Evolutionary conservation across 2,888 invertebrate genomes (phyloP).

Genomic region (Neria commutata): DNA sequence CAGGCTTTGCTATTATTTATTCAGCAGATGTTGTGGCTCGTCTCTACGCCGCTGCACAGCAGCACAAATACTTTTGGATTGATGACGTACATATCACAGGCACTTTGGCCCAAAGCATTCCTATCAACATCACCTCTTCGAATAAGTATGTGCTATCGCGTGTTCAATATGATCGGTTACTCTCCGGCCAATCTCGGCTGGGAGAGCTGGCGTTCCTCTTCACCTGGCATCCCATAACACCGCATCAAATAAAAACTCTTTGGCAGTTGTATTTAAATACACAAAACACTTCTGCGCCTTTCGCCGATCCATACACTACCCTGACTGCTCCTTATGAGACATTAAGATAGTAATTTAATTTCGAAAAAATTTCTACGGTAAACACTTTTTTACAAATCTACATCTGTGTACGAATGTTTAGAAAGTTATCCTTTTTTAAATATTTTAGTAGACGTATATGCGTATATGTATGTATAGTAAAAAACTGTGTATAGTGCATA

Average conservation of each 20-base stretch:
- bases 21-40: conserved; percentile 68
- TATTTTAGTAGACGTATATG: background rate
- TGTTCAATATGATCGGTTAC: conserved; percentile 37
- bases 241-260: conserved; percentile 60
- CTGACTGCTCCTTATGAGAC: no score
- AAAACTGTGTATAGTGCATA: background rate
- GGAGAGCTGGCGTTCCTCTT: conserved; percentile 54
- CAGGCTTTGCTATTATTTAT: conserved; percentile 74
- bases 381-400: no score
- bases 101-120: conserved; percentile 64
- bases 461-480: background rate
- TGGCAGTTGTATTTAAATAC: conserved; percentile 54
- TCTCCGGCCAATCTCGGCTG: conserved; percentile 45
- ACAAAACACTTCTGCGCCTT: conserved; percentile 30
- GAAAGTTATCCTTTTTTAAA: background rate
- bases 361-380: no score
- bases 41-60: conserved; percentile 68
- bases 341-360: no score
- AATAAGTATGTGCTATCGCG: conserved; percentile 44
- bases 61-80: conserved; percentile 78
- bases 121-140: conserved; percentile 63
- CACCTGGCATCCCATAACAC: conserved; percentile 60
- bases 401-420: background rate
- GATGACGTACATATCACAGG: conserved; percentile 84
- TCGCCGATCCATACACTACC: no score